Evolutionary conservation across 2,888 invertebrate species (phyloP), one percentile per base, ranked within the genome.

Genomic region (Sminthurinus aureus): DNA sequence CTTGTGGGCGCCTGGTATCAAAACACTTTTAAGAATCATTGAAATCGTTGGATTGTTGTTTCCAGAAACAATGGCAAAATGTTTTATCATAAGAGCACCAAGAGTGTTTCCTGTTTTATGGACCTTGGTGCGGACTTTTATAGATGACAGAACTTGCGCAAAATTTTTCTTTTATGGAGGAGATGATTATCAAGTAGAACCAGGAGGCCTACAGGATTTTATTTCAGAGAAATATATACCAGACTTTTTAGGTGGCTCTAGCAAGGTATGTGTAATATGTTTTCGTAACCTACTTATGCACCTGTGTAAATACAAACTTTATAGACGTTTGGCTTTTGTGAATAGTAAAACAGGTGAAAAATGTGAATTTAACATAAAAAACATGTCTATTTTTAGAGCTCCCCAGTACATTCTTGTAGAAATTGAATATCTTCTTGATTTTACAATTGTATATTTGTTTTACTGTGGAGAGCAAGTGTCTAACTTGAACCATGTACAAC

Each of bases 121-220:
- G 98, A 98, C 98, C 0, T 93, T 98, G 84, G 95, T 98, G 87
- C 96, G 96, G 91, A 96, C 97, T 0, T 98, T 98, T 90, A 98
- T 90, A 95, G 97, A 98, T 91, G 98, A 98, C 90, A 95, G 96
- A 90, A 98, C 97, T 0, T 93, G 97, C 86, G 94, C 95, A 89
- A 97, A 97, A 91, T 97, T 97, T 91, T 92, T 97, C 90, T 96
- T 98, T 90, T 97, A 96, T 91, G 96, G 96, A 85, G 96, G 96
- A 74, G 95, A 95, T 89, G 96, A 96, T 90, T 96, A 96, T 89
- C 94, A 95, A 89, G n/a, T n/a, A n/a, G 94, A 93, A 87, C 92
- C 94, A 8, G 96, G 96, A 18, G 96, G 96, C 0, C 92, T 98
- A 12, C 93, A 93, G 24, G 96, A 96, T 90, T 97, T 96, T 90